These are phyloP conservation scores for Hipposideros larvatus DNA, from an alignment of 2,797 vertebrate species.

Conservation along the genomic window DNA sequence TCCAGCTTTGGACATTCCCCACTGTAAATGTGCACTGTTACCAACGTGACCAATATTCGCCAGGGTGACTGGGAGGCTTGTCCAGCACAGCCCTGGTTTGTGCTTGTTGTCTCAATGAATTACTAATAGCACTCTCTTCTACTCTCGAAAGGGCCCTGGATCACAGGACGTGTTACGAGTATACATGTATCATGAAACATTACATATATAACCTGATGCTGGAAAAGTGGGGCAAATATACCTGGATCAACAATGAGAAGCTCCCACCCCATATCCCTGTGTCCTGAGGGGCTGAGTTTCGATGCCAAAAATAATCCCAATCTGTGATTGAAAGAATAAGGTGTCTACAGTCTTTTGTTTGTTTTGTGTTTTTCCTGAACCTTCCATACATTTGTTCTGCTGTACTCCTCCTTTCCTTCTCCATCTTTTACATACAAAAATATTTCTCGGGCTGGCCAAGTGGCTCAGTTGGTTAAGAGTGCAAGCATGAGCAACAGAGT, in stretches of 20 bases:
- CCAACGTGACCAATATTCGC: background rate
- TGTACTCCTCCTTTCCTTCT: background rate
- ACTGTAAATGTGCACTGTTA: background rate
- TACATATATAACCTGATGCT: background rate
- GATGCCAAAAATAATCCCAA: background rate
- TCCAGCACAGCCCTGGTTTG: background rate
- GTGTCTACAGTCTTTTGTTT: background rate
- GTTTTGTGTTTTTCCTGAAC: background rate
- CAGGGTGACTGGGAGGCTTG: background rate
- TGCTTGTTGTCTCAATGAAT: background rate
- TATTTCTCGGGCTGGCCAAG: background rate
- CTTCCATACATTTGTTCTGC: background rate
- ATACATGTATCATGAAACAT: background rate
- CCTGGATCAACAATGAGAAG: background rate
- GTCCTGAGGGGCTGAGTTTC: background rate
- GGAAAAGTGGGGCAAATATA: background rate
- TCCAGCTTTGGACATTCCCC: background rate
- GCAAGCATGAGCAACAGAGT: too few species aligned
- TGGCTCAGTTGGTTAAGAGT: too few species aligned
- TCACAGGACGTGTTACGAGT: background rate
- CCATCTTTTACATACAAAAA: background rate
- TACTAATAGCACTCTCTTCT: background rate
- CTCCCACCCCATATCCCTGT: background rate
- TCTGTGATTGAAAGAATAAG: background rate
- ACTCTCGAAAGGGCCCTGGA: background rate